These are phyloP conservation scores for Meta bourneti DNA, from an alignment of 2,888 invertebrate genomes.

Conservation along the genomic window DNA sequence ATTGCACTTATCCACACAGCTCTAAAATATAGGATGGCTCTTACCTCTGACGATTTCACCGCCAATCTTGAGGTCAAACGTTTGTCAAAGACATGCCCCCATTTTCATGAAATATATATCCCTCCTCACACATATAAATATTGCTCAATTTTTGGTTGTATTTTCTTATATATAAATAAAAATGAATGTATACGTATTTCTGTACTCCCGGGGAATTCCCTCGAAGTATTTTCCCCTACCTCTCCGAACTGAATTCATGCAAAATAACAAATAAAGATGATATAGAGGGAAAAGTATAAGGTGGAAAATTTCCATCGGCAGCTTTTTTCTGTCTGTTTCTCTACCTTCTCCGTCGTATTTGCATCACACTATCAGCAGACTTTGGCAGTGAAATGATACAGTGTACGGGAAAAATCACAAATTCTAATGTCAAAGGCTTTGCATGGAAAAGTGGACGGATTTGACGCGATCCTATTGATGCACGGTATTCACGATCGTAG, in stretches of 20 bases:
- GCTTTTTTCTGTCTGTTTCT: too few relatives aligned
- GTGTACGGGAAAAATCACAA: too few relatives aligned
- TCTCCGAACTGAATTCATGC: conserved; percentile 19
- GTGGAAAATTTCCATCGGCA: too few relatives aligned
- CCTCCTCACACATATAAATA: neutral
- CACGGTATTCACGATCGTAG: too few relatives aligned
- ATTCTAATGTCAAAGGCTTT: too few relatives aligned
- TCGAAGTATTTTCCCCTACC: conserved; percentile 20
- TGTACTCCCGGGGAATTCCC: conserved; percentile 1
- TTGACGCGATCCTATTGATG: too few relatives aligned
- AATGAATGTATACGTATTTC: conserved; percentile 42
- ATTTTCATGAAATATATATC: conserved; percentile 47
- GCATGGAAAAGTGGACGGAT: too few relatives aligned
- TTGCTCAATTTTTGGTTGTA: neutral
- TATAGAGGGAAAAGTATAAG: too few relatives aligned
- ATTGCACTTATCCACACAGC: conserved; percentile 43
- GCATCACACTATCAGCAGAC: too few relatives aligned
- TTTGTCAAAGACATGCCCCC: conserved; percentile 53
- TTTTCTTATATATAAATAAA: neutral
- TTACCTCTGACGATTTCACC: neutral
- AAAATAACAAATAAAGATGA: neutral
- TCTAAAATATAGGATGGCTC: conserved; percentile 28
- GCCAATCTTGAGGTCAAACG: conserved; percentile 7
- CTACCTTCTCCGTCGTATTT: too few relatives aligned
- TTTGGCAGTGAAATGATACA: too few relatives aligned